Evolutionary conservation across 2,113 vertebrate species (phyloP).

Genomic region (Alouatta palliata): DNA sequence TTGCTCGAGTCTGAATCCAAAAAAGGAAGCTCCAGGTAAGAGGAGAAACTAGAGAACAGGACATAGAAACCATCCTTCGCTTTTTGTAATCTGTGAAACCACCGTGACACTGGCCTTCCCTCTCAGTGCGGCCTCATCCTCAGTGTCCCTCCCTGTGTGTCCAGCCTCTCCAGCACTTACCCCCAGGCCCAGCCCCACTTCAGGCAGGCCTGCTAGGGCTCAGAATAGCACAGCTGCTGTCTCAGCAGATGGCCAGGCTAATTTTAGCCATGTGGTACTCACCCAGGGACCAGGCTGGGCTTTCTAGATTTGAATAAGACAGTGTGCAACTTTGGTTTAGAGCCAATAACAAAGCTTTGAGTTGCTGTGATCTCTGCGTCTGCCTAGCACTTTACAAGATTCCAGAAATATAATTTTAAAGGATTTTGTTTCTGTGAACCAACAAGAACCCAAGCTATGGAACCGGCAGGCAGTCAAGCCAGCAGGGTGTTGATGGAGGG

Average conservation of each 20-base stretch:
- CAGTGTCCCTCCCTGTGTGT: accelerated
- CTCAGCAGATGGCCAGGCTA: conserved; percentile 75
- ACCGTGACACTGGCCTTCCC: not conserved
- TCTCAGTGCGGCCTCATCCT: not conserved
- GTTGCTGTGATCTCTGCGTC: not conserved
- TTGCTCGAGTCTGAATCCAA: not conserved
- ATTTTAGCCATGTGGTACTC: conserved; percentile 65
- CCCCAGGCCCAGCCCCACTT: not conserved
- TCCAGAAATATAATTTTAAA: conserved; percentile 14
- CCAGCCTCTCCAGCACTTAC: not conserved
- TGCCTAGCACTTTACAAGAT: not conserved
- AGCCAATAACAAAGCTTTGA: not conserved
- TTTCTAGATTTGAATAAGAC: conserved; percentile 45
- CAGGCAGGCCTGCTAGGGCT: conserved; percentile 30
- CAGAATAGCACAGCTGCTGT: conserved; percentile 69
- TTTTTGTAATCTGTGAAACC: not conserved
- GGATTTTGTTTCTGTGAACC: not conserved
- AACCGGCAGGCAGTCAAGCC: not conserved
- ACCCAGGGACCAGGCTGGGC: not conserved
- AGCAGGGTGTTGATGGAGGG: not conserved
- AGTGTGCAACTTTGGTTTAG: not conserved
- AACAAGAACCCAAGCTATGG: not conserved
- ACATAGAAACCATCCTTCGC: not conserved
- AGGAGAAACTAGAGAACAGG: not conserved
- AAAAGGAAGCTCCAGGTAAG: not conserved